Base-by-base conservation (phyloP, 2,888 invertebrate genomes). In the Scelioninae gen. 2 region DNA sequence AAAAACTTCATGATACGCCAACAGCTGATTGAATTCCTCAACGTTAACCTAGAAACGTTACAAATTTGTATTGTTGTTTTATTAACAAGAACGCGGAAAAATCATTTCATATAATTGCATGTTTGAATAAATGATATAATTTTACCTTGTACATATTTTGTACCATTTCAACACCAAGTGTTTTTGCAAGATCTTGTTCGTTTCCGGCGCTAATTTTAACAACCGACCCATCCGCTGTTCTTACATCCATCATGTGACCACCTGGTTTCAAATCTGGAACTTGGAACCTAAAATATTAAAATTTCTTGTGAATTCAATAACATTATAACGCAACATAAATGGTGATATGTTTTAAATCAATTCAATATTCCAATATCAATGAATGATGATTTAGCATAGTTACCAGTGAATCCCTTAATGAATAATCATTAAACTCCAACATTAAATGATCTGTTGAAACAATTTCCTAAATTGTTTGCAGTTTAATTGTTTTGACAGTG, bases 1-100 rank as follows among this genome's bases (percentile, higher is more conserved):
- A 83, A 92, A 95, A 43, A 95, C 94, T 86, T 95, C 95, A 83
- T 95, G 95, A 86, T 95, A 95, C 37, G 94, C 94, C 75, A 95
- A 87, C 77, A 95, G 87, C 82, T 94, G 94, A 77, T 94, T 94
- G 60, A 95, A 90, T 10, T 95, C 95, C 84, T 95, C 95, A 5
- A 94, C 94, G 83, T 94, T 92, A 19, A 88, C 87, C 83, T 87
- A 50, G 15, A 31, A 18, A 28, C 18, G n/a, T n/a, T n/a, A n/a
- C n/a, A n/a, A n/a, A n/a, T n/a, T n/a, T n/a, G n/a, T n/a, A n/a
- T n/a, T n/a, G n/a, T n/a, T n/a, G n/a, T n/a, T n/a, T n/a, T n/a
- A n/a, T n/a, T n/a, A n/a, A n/a, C n/a, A n/a, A n/a, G n/a, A n/a
- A n/a, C n/a, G n/a, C n/a, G n/a, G 16, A 31, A 31, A 22, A 22